These are phyloP conservation scores for Bilobella aurantiaca DNA, from an alignment of 1,140 invertebrate genomes.

Conservation along the genomic window DNA sequence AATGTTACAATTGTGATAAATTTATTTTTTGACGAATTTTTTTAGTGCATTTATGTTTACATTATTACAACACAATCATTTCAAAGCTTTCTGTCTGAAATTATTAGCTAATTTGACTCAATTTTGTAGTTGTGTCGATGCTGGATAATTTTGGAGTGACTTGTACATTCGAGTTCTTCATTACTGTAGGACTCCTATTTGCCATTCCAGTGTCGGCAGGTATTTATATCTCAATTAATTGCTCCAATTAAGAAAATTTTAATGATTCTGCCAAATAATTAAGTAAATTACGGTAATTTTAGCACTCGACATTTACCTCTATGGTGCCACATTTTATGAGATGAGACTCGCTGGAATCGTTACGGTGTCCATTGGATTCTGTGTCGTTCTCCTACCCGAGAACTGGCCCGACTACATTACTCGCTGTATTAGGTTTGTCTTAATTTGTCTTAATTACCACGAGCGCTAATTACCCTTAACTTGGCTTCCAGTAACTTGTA, in stretches of 20 bases:
- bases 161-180: conserved; percentile 82
- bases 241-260: no score
- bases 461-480: background rate
- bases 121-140: conserved; percentile 71
- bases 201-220: conserved; percentile 85
- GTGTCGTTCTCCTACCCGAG: conserved; percentile 85
- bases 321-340: conserved; percentile 72
- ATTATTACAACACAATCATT: no score
- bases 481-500: no score
- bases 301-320: conserved; percentile 78
- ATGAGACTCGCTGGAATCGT: conserved; percentile 91
- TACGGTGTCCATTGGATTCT: conserved; percentile 78
- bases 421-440: conserved; percentile 59
- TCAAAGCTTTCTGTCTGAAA: no score
- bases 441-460: background rate
- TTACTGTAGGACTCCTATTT: conserved; percentile 78
- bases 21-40: no score
- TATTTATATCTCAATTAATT: conserved; percentile 41
- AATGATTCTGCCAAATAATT: no score
- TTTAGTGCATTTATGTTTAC: no score
- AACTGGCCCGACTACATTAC: conserved; percentile 93
- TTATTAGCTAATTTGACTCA: no score
- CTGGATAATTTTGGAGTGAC: conserved; percentile 81
- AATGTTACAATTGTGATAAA: no score
- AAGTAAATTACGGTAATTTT: no score